Base-by-base conservation (phyloP, 2,888 invertebrate species). In the Drepana falcataria region DNA sequence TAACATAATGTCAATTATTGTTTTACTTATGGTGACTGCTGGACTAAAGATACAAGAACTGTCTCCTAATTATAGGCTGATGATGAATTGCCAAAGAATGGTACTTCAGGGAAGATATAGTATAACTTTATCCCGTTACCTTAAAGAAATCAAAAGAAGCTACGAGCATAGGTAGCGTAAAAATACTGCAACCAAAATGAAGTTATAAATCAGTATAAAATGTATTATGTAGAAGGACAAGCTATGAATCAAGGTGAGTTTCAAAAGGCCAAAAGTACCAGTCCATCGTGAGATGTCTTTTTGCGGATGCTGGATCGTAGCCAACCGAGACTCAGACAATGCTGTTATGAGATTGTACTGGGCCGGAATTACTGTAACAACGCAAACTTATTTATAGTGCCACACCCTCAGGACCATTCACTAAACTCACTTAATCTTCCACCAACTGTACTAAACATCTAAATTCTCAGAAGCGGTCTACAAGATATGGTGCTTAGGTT, bases 311-410 rank as follows among this genome's bases (percentile, higher is more conserved):
- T 85, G 85, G 83, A 79, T 54, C 62, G 61, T 48, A 57, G 85
- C 85, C 83, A 85, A 71, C 56, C 21, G 21, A 21, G 21, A 57
- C 57, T 63, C 66, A 70, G 66, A 79, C 77, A 80, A 77, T 74
- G 71, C 71, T 74, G 76, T 79, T 81, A 82, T 77, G 73, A 79
- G 77, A 79, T 77, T 78, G 69, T 76, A 70, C 66, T 61, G 59
- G 40, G 55, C 58, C 59, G 57, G 58, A 66, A 75, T 73, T 68
- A 72, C 69, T 63, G 69, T 65, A 59, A 70, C 71, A 65, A 67
- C 61, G 52, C 49, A 35, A 49, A 53, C 55, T 57, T 71, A 71
- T 75, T 75, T 73, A 72, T 66, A 57, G 58, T 53, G 44, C 47
- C 51, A 58, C 58, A 60, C 49, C 54, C 48, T 49, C 48, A 35